phyloP scores from a whole-genome alignment of 2,888 invertebrate genomes.

The Vesta saturnalis region DNA sequence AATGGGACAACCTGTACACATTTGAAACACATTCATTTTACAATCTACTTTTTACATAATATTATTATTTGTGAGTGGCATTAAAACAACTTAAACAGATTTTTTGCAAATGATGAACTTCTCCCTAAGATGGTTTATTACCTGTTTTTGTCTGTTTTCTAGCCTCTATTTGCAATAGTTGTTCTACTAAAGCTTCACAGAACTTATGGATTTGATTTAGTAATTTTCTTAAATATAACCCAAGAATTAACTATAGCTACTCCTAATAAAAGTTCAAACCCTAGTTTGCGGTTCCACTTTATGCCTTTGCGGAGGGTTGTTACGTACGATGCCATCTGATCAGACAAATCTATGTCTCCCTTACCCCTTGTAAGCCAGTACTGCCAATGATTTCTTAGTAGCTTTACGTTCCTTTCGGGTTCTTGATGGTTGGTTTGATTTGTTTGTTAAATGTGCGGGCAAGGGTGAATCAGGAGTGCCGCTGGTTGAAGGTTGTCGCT shows the following conservation, averaged over 20 bases:
- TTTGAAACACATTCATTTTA: too few species aligned
- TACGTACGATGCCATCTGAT: background rate
- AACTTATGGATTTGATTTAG: too few species aligned
- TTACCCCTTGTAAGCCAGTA: background rate
- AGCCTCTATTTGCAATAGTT: too few species aligned
- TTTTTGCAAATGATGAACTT: too few species aligned
- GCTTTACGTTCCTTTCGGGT: background rate
- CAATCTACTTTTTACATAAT: too few species aligned
- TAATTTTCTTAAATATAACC: background rate
- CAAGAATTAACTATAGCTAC: background rate
- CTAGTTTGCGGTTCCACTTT: background rate
- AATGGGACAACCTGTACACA: too few species aligned
- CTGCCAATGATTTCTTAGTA: background rate
- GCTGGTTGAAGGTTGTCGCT: background rate
- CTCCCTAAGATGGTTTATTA: too few species aligned
- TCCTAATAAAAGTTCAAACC: background rate
- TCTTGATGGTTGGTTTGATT: background rate
- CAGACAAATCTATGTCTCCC: background rate
- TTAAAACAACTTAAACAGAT: too few species aligned
- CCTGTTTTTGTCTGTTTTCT: too few species aligned
- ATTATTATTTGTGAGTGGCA: too few species aligned
- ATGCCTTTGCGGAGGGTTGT: background rate
- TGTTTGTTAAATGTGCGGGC: too few species aligned
- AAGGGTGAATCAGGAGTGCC: background rate
- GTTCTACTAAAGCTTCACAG: too few species aligned